These are phyloP conservation scores for Cottus gobio DNA, from an alignment of 2,113 vertebrate species.

Conservation along the genomic window DNA sequence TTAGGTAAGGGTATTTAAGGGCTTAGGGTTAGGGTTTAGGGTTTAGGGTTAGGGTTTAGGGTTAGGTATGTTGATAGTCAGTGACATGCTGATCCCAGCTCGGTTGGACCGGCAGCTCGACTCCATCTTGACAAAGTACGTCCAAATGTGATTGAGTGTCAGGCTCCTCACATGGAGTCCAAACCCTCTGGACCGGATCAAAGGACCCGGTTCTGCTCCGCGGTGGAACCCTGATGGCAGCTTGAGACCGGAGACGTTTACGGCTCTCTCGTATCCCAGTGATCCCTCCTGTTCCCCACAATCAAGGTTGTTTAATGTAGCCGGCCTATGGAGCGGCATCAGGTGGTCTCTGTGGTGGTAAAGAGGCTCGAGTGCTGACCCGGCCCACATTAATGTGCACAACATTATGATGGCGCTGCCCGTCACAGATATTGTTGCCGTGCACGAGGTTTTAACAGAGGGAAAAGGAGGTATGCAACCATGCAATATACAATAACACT, in stretches of 20 bases:
- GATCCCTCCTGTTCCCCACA: slow-evolving; percentile 12
- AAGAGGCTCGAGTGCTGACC: slow-evolving; percentile 10
- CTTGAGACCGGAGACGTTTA: slow-evolving; percentile 51
- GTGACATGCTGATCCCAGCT: slow-evolving; percentile 46
- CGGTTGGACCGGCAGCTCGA: slow-evolving; percentile 16
- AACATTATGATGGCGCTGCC: background rate
- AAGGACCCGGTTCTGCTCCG: slow-evolving; percentile 52
- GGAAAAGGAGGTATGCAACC: background rate
- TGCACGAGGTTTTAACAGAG: no score
- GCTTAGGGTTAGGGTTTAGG: no score
- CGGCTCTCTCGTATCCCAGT: slow-evolving; percentile 17
- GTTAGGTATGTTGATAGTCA: slow-evolving; percentile 60
- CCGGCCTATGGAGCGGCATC: slow-evolving; percentile 5
- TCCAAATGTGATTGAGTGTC: slow-evolving; percentile 72
- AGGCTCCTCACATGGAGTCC: slow-evolving; percentile 37
- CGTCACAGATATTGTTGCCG: no score
- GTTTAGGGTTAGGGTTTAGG: no score
- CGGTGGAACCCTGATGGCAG: slow-evolving; percentile 41
- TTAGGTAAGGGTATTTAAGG: no score
- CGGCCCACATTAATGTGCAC: background rate
- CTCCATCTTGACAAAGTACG: slow-evolving; percentile 62
- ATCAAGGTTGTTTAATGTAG: slow-evolving; percentile 30
- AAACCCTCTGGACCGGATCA: slow-evolving; percentile 62
- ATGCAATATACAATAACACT: background rate
- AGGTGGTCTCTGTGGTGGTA: background rate